Base-by-base conservation (phyloP, 1,140 invertebrate species). In the Macrosteles quadrilineatus region DNA sequence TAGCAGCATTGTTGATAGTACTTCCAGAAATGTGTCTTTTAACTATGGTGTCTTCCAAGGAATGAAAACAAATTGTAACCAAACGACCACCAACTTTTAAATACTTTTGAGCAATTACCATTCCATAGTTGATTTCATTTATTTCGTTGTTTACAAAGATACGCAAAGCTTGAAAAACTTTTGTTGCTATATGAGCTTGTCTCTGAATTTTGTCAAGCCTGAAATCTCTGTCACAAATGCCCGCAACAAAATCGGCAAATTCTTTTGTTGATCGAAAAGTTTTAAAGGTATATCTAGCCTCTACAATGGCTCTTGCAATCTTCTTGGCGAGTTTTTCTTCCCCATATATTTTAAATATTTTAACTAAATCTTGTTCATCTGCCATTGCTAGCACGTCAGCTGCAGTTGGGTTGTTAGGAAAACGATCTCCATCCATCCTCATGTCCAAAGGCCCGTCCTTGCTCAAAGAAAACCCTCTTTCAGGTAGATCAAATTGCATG, bases 111-210 rank as follows among this genome's bases (percentile, higher is more conserved):
- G 94, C 91, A 73, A 96, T 76, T 36, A 92, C 77, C 76, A 98
- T 87, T 1, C 87, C 96, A 81, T 94, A 93, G 83, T 97, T 94
- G 2, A 98, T 87, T 84, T 98, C 96, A 81, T 98, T 98, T 0
- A 98, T 80, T 83, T 99, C 96, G 81, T 99, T 94, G 79, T 99
- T 99, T 0, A 98, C 93, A 83, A 98, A 97, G 73, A 98, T 98
- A 74, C 96, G 83, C 67, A 99, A 79, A 0, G 96, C 96, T 83
- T 97, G 94, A 83, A 98, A 98, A 0, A 94, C 90, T 86, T 95
- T 96, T 1, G 94, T 97, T 0, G 96, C 96, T 71, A 85, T 84
- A 78, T 97, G 95, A 4, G 89, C 79, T n/a, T 84, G 85, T 74
- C 92, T 84, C 45, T 89, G 84, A 31, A 95, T 77, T 80, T 90